Conservation (phyloP, 2,797 vertebrate species). For the Oophaga sylvatica region DNA sequence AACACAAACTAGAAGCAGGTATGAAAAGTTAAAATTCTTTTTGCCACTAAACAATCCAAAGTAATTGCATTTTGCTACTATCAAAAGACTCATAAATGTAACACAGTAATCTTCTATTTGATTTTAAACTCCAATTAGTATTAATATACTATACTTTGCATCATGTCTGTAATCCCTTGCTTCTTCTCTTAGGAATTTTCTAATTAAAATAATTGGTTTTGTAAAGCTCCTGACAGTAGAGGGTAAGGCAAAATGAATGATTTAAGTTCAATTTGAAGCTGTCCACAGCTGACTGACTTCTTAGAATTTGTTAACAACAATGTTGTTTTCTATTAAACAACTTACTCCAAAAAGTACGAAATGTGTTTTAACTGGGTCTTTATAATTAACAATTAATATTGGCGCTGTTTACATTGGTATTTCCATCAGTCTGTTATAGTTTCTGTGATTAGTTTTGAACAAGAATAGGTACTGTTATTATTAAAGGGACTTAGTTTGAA, state of each 20-base stretch:
- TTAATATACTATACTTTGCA: constrained; percentile 44
- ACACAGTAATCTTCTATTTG: constrained; percentile 42
- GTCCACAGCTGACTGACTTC: not conserved
- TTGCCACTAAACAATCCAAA: constrained; percentile 23
- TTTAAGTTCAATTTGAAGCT: constrained; percentile 4
- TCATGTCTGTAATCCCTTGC: constrained; percentile 45
- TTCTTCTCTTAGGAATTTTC: constrained; percentile 40
- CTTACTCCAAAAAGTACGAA: not conserved
- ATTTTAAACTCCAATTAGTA: constrained; percentile 48
- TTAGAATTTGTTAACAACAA: not conserved
- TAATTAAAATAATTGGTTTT: constrained; percentile 54
- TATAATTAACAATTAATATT: not conserved
- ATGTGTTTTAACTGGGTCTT: not conserved
- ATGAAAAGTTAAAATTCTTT: not conserved
- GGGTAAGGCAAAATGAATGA: constrained; percentile 27
- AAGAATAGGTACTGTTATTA: too few species aligned
- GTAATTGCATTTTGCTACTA: constrained; percentile 44
- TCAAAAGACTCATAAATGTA: constrained; percentile 27
- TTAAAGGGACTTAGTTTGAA: too few species aligned
- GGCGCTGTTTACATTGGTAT: too few species aligned
- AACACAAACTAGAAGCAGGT: constrained; percentile 16
- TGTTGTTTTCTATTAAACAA: not conserved
- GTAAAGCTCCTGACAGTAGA: constrained; percentile 18
- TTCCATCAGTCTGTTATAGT: too few species aligned
- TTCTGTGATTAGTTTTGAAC: too few species aligned